Evolutionary conservation across 1,140 invertebrate species (phyloP).

Genomic region (Macrostomum lignano): DNA sequence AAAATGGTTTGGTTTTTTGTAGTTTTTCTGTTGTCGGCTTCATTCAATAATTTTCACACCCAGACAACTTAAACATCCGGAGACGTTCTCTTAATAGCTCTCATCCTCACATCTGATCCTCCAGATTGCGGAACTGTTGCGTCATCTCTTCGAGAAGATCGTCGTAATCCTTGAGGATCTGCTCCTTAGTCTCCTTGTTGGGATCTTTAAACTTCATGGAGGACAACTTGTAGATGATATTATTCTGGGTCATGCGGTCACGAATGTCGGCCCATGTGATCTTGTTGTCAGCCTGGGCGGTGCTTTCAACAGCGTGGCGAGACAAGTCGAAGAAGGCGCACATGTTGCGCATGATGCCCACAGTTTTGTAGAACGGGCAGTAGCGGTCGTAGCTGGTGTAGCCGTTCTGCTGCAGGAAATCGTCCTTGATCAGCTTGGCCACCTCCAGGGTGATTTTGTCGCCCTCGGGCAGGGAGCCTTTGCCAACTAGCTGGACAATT

Average conservation of each 20-base stretch:
- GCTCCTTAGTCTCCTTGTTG: slow-evolving; percentile 42
- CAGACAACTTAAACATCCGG: too few species aligned
- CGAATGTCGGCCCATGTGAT: slow-evolving; percentile 90
- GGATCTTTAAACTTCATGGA: slow-evolving; percentile 92
- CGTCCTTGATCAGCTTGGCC: slow-evolving; percentile 86
- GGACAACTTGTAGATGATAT: slow-evolving; percentile 83
- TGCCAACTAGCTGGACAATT: slow-evolving; percentile 96
- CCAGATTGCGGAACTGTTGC: slow-evolving; percentile 67
- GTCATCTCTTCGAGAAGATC: slow-evolving; percentile 27
- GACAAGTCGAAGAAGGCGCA: slow-evolving; percentile 93
- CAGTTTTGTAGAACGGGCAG: slow-evolving; percentile 98
- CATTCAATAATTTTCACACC: too few species aligned
- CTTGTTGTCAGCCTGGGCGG: slow-evolving; percentile 91
- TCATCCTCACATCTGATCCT: too few species aligned
- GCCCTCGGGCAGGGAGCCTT: slow-evolving; percentile 78
- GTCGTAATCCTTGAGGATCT: slow-evolving; percentile 77
- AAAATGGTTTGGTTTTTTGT: too few species aligned
- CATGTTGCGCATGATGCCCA: slow-evolving; percentile 91
- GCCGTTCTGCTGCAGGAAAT: slow-evolving; percentile 76
- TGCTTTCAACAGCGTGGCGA: slow-evolving; percentile 78
- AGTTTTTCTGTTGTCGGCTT: too few species aligned
- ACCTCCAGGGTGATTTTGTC: slow-evolving; percentile 98
- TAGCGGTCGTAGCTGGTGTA: slow-evolving; percentile 61
- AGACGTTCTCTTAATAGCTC: too few species aligned
- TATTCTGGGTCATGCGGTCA: slow-evolving; percentile 52